Conservation (phyloP, 2,797 vertebrate species). For the Sebastes matsubarae region DNA sequence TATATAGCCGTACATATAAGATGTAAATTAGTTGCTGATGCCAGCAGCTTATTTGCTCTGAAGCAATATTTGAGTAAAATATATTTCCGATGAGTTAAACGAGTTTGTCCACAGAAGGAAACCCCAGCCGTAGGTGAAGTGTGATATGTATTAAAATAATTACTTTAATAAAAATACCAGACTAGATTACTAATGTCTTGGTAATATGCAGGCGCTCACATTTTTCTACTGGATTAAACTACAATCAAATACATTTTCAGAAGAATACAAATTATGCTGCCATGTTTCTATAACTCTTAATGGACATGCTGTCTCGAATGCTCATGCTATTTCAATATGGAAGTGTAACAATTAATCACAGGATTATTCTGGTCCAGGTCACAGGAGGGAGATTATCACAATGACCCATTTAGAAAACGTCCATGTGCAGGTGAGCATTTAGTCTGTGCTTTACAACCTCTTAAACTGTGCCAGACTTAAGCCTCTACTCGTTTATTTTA, state of each 20-base stretch:
- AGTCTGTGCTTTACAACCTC: background rate
- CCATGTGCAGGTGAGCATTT: background rate
- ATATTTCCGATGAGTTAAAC: conserved; percentile 6
- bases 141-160: conserved; percentile 14
- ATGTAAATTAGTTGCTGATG: conserved; percentile 8
- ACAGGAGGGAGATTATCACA: conserved; percentile 40
- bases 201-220: background rate
- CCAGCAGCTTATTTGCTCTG: conserved; percentile 7
- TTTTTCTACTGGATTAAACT: background rate
- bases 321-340: conserved; percentile 27
- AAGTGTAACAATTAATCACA: conserved; percentile 35
- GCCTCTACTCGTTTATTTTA: background rate
- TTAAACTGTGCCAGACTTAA: background rate
- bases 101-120: conserved; percentile 3
- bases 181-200: background rate
- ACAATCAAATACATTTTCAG: background rate
- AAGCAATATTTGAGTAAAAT: background rate
- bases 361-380: conserved; percentile 48
- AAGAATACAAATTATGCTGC: background rate
- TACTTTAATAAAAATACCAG: background rate
- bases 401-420: background rate
- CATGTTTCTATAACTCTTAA: background rate
- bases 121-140: background rate
- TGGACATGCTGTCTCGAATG: conserved; percentile 1
- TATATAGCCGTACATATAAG: background rate